A percentile compares a stretch with the other conserved stretches of the same genome.
Evolutionary conservation across 2,797 vertebrate species (phyloP).

Genomic region (Epinephelus awoara): DNA sequence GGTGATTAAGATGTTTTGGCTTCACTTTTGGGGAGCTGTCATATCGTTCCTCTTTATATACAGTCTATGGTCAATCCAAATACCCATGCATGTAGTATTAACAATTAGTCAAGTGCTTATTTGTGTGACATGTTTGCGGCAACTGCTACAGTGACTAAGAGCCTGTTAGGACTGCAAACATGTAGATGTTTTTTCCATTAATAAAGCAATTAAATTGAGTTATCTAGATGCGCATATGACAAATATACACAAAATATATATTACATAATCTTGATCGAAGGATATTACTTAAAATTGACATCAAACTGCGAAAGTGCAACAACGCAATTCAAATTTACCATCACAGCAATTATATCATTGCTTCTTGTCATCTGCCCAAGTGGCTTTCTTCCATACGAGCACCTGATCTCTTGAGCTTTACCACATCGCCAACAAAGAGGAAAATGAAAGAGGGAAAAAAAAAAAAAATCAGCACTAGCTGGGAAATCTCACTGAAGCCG

Average conservation of each 20-base stretch:
- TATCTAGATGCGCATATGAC: too few species aligned
- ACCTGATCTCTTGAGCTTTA: slow-evolving; percentile 61
- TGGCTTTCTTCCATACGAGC: slow-evolving; percentile 53
- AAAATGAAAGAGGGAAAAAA: slow-evolving; percentile 18
- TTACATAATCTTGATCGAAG: not conserved
- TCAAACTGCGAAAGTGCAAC: slow-evolving; percentile 19
- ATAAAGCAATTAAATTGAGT: too few species aligned
- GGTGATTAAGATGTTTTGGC: too few species aligned
- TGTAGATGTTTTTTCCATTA: not conserved
- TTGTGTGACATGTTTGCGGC: not conserved
- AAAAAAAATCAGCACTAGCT: slow-evolving; percentile 51
- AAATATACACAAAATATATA: not conserved
- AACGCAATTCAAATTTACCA: slow-evolving; percentile 25
- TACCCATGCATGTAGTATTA: too few species aligned
- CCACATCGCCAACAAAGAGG: slow-evolving; percentile 56
- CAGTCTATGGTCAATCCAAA: too few species aligned
- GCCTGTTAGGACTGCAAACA: not conserved
- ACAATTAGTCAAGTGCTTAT: too few species aligned
- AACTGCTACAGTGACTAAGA: not conserved
- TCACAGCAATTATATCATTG: slow-evolving; percentile 48
- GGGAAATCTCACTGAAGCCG: slow-evolving; percentile 62
- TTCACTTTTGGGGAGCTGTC: too few species aligned
- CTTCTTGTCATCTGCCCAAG: slow-evolving; percentile 41
- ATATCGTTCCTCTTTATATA: too few species aligned
- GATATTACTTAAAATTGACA: not conserved